phyloP scores from a whole-genome alignment of 2,888 invertebrate genomes.

The Epinotia ramella region DNA sequence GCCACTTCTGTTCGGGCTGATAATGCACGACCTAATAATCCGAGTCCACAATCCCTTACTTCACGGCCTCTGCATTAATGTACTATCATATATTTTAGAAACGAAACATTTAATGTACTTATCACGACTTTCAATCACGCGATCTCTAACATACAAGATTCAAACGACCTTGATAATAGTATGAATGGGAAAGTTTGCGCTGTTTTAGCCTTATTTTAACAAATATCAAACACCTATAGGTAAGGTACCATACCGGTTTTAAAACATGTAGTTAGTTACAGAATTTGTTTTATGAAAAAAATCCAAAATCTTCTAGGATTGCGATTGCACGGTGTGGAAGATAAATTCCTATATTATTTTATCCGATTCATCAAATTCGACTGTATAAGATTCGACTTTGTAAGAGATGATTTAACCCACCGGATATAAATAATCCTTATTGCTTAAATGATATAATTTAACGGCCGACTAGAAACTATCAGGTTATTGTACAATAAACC shows the following conservation, averaged over 20 bases:
- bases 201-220: background rate
- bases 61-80: too few species aligned
- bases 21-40: too few species aligned
- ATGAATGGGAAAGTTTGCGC: background rate
- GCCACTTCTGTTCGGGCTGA: too few species aligned
- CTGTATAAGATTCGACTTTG: background rate
- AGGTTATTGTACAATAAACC: constrained; percentile 35
- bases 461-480: constrained; percentile 19
- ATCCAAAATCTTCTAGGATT: background rate
- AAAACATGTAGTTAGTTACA: background rate
- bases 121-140: background rate
- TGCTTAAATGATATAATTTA: constrained; percentile 11
- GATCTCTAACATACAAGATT: background rate
- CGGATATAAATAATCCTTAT: background rate
- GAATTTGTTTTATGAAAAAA: too few species aligned
- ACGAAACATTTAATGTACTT: too few species aligned
- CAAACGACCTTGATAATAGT: background rate
- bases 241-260: background rate
- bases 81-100: background rate
- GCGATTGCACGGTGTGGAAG: background rate
- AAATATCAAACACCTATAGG: background rate
- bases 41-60: too few species aligned
- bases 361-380: background rate
- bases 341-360: background rate
- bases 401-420: background rate